Percentiles rank a stretch among this genome's conserved stretches.
These are phyloP conservation scores for Drosophila oshimai DNA, from an alignment of 1,140 invertebrate species.

Conservation along the genomic window DNA sequence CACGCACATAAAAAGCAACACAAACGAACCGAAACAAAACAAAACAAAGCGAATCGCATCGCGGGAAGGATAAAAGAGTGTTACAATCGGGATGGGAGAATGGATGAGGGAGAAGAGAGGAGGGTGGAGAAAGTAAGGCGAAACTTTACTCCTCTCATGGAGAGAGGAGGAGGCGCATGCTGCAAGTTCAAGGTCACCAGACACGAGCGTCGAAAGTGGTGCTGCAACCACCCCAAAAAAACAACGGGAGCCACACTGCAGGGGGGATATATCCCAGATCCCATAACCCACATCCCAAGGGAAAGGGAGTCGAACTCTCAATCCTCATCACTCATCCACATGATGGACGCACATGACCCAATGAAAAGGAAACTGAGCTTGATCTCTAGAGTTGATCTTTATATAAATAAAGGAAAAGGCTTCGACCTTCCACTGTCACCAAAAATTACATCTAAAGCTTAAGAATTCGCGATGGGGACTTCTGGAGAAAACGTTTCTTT, in stretches of 20 bases:
- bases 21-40: constrained; percentile 1
- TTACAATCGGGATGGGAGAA: not conserved
- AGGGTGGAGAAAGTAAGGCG: no score
- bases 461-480: no score
- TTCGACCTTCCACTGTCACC: no score
- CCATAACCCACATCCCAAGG: not conserved
- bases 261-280: not conserved
- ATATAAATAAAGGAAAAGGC: no score
- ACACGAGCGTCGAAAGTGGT: constrained; percentile 21
- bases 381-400: no score
- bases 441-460: no score
- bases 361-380: no score
- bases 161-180: not conserved
- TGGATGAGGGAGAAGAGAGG: no score
- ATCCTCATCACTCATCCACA: constrained; percentile 3
- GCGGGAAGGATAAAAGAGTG: not conserved
- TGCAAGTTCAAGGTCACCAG: constrained; percentile 58
- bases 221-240: constrained; percentile 11
- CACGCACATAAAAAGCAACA: constrained; percentile 42
- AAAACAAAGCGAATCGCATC: constrained; percentile 24
- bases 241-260: constrained; percentile 7
- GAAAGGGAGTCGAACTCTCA: not conserved
- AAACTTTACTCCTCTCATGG: constrained; percentile 1
- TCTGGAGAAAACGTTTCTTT: no score
- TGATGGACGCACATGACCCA: not conserved